Evolutionary conservation across 2,113 vertebrate species (phyloP).

Genomic region (Cyanocitta stelleri): DNA sequence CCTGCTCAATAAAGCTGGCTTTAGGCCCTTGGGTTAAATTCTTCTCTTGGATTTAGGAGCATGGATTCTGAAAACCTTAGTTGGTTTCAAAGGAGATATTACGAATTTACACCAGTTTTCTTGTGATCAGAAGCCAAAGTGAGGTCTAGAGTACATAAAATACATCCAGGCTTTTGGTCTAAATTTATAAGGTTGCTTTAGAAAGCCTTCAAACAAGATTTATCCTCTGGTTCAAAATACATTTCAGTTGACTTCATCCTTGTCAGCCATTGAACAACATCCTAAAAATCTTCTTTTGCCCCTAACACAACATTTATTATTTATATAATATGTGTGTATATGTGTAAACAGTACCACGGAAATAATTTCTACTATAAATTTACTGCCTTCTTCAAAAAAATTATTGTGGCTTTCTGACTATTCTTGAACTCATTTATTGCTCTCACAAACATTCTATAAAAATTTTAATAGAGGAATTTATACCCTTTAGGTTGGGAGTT

Average conservation of each 20-base stretch:
- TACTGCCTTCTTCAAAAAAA: background rate
- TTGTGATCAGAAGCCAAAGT: slow-evolving; percentile 18
- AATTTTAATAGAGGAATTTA: background rate
- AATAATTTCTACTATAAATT: background rate
- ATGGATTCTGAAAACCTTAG: background rate
- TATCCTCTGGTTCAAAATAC: background rate
- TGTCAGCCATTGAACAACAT: background rate
- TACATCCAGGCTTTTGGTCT: background rate
- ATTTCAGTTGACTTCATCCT: background rate
- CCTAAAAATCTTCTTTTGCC: background rate
- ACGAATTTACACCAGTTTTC: background rate
- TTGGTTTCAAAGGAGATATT: background rate
- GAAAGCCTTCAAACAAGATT: slow-evolving; percentile 11
- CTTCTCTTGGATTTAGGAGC: background rate
- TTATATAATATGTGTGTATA: background rate
- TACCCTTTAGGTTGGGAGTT: background rate
- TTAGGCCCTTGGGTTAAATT: background rate
- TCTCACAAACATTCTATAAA: background rate
- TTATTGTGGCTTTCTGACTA: background rate
- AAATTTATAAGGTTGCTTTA: slow-evolving; percentile 7
- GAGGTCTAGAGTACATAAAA: background rate
- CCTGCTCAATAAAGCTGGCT: background rate
- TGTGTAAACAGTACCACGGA: background rate
- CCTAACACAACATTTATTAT: background rate
- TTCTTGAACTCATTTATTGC: background rate